phyloP scores from a whole-genome alignment of 2,888 invertebrate genomes.

The Aphelenchoides bicaudatus region DNA sequence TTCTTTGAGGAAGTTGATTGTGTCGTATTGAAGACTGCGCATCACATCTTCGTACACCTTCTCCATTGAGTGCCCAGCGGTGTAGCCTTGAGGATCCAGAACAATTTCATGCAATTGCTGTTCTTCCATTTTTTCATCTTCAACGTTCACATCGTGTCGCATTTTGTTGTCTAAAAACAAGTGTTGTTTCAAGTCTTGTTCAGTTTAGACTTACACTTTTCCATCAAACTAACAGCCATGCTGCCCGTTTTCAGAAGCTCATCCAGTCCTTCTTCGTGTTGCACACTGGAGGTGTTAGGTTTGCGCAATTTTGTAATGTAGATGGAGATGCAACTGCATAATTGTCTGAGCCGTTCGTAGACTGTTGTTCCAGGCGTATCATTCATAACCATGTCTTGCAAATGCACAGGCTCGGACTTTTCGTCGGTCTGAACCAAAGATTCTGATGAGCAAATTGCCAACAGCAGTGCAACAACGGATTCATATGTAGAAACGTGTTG shows the following conservation, averaged over 20 bases:
- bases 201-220: background rate
- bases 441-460: slow-evolving; percentile 4
- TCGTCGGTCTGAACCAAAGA: background rate
- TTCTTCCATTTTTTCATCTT: slow-evolving; percentile 11
- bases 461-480: slow-evolving; percentile 12
- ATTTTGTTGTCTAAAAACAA: slow-evolving; percentile 9
- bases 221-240: background rate
- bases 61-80: background rate
- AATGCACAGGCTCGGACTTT: background rate
- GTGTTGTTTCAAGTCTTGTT: too few relatives aligned
- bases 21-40: slow-evolving; percentile 7
- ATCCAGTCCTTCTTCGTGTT: slow-evolving; percentile 4
- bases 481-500: slow-evolving; percentile 8
- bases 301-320: slow-evolving; percentile 12
- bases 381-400: slow-evolving; percentile 8
- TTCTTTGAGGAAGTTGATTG: slow-evolving; percentile 26
- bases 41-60: background rate
- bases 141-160: background rate
- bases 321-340: slow-evolving; percentile 3
- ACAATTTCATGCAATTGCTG: background rate
- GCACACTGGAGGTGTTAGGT: background rate
- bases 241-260: slow-evolving; percentile 1
- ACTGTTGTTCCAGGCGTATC: background rate
- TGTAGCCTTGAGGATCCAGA: background rate
- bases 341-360: slow-evolving; percentile 14